Evolutionary conservation across 2,797 vertebrate species (phyloP), one percentile per base, ranked within the genome.

Genomic region (Clamator glandarius): DNA sequence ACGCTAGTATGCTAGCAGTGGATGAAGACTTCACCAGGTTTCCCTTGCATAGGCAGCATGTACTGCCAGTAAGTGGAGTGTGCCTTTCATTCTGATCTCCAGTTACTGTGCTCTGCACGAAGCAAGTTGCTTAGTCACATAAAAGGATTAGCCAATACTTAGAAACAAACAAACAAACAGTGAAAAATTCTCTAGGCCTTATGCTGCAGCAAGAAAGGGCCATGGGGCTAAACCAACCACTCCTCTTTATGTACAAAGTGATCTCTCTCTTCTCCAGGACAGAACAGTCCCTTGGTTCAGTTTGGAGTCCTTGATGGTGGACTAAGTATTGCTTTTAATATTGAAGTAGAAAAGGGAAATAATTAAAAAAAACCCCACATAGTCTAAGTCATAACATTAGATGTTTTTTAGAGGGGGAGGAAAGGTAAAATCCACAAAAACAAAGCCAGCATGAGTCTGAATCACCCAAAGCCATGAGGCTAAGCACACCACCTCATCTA

Each of bases 81-180:
- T 6, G 2, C 51, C 46, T 84, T 67, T 67, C 59, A 46, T 85
- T 77, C 59, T 59, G 39, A 77, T 52, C 51, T 79, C 73, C 44
- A 62, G 50, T 52, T 84, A 51, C n/a, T 35, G 48, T 42, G 25
- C 67, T 11, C 42, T 55, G 41, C 12, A 8, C n/a, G 29, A 82
- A 63, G 23, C 0, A 0, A 85, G 69, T 26, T 2, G 2, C 35
- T 81, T 33, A 33, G 39, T 75, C 29, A 54, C 25, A 28, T 24
- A 55, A 55, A 64, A 21, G 29, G 35, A 77, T 72, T 42, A 72
- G 66, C 46, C 31, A 76, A 42, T 55, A 36, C 73, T 52, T 67
- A 61, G 51, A 41, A 73, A 76, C 11, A 66, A 81, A 50, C 25
- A 50, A 51, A 15, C 23, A 12, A 50, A 25, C 48, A 50, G 9